Base-by-base conservation (phyloP, 2,113 vertebrate genomes). In the Barbus barbus region DNA sequence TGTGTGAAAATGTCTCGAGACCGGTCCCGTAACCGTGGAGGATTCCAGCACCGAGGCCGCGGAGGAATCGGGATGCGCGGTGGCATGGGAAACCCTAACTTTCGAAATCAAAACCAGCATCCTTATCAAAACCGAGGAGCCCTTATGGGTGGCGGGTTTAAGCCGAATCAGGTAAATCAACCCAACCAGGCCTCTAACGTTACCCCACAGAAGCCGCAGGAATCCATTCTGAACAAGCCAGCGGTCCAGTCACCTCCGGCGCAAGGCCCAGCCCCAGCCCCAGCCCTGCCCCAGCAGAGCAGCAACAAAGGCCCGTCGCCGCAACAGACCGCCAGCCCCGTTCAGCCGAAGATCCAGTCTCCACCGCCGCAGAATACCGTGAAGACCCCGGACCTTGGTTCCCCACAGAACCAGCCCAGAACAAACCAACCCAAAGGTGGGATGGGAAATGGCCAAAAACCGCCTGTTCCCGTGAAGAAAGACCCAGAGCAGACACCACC, bases 1-100 rank as follows among this genome's bases (percentile, higher is more conserved):
- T 28, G 12, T 20, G 56, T 13, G n/a, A n/a, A 53, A 69, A 99
- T 99, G 98, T 97, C 97, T 91, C 94, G 96, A 85, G 95, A 96
- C 89, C 93, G 96, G 71, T 97, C 96, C 88, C 95, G 97, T 78
- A 97, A 96, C 84, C 96, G 92, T 20, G 94, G 93, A 90, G 80
- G 90, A 18, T 78, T 78, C 53, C 75, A 78, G 41, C 13, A 74
- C 3, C 72, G 72, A 74, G 72, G 72, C 41, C 72, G 72, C 41
- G 67, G 67, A 71, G 79, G 90, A 11, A 94, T 94, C 18, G 96
- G 96, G 8, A 94, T 95, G 88, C 90, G 94, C 0, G 95, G 95
- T 0, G 95, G 95, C 13, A 96, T 97, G 90, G 95, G 93, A 60
- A 97, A 93, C 83, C 95, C 94, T 41, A 90, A 95, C 82, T 96